Base-by-base conservation (phyloP, 2,113 vertebrate species). In the Sander lucioperca region DNA sequence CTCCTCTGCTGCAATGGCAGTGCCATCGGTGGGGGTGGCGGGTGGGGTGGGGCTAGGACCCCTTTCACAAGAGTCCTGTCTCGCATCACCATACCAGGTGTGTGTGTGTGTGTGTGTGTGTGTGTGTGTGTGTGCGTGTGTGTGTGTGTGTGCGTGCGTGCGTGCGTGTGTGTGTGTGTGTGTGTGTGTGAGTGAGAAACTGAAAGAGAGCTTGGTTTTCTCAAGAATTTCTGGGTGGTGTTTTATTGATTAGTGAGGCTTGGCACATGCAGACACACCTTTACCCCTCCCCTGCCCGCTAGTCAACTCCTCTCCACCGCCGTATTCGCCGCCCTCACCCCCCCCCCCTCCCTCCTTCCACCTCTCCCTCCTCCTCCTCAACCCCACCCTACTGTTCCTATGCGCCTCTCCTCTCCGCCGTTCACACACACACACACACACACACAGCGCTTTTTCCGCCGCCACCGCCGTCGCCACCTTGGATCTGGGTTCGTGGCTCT, bases 341-440 rank as follows among this genome's bases (percentile, higher is more conserved):
- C 50, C 63, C 82, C n/a, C 27, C 66, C 86, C 48, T 64, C 48
- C 80, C 75, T 48, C 80, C 66, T 56, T 48, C 68, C 30, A 30
- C 57, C 80, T 45, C 56, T 27, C 10, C 27, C 36, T 30, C 62
- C 74, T 61, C 73, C 54, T 30, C 69, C 39, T 45, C 45, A n/a
- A 14, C 62, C 62, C 57, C 51, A 2, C 65, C 88, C 59, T 51
- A n/a, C 83, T 85, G 72, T 84, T 86, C 83, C 82, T 74, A 25
- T 92, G 88, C 90, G 87, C 92, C 91, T 94, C 78, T 90, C 73
- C 86, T 87, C 75, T 90, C 92, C 92, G 93, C 94, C 95, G 93
- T 90, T 86, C 86, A 94, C 89, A 74, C 27, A 25, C 25, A 25
- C 25, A 25, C 25, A 25, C 86, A 84, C 51, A 71, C 21, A 79